Percentiles rank a stretch among this genome's conserved stretches.
Evolutionary conservation across 2,797 vertebrate genomes (phyloP).

Genomic region (Alosa sapidissima): DNA sequence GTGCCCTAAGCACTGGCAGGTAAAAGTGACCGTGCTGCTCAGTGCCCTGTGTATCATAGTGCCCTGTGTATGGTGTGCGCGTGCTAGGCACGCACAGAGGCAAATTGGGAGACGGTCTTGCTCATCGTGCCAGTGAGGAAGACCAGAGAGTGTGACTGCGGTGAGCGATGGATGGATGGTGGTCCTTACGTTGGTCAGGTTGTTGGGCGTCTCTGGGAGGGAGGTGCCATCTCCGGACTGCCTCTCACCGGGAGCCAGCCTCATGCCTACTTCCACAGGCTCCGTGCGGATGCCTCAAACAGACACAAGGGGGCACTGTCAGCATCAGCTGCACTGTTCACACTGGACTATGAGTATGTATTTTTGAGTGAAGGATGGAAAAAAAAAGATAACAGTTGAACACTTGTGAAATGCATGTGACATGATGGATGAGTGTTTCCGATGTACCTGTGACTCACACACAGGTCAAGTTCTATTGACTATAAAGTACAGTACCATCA

Average conservation of each 20-base stretch:
- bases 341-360: background rate
- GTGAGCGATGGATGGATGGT: background rate
- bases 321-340: background rate
- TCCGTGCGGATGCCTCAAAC: conserved; percentile 73
- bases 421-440: background rate
- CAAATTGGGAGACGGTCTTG: too few species aligned
- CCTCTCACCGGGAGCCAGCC: conserved; percentile 89
- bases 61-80: too few species aligned
- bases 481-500: background rate
- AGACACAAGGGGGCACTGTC: conserved; percentile 20
- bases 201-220: conserved; percentile 94
- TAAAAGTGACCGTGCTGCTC: background rate
- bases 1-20: background rate
- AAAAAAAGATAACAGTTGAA: too few species aligned
- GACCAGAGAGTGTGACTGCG: too few species aligned
- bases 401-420: background rate
- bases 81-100: too few species aligned
- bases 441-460: background rate
- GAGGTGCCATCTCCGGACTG: conserved; percentile 96
- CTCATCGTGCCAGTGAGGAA: too few species aligned
- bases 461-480: background rate
- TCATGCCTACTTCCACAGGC: conserved; percentile 79
- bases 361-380: background rate
- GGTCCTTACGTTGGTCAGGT: conserved; percentile 89
- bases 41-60: background rate